Evolutionary conservation across 2,888 invertebrate species (phyloP), one percentile per base, ranked within the genome.

Genomic region (Anodontia alba): DNA sequence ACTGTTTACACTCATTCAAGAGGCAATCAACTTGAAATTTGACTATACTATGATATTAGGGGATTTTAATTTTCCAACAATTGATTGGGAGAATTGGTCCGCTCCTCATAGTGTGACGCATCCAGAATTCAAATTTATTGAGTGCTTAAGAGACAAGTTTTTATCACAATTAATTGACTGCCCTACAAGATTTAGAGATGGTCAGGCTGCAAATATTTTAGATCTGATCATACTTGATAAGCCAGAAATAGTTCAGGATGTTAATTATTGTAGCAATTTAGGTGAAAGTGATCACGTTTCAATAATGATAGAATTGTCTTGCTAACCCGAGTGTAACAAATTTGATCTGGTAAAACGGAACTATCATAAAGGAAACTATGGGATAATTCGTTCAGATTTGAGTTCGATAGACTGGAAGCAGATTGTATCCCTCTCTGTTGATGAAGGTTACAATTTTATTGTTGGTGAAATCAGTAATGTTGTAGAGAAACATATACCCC

Each of bases 121-220:
- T 66, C 66, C 66, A 36, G 66, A 66, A 15, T 66, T 66, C 31
- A 31, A 36, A 17, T 66, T 66, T 36, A 33, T 66, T 46, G 67
- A 67, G 33, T 38, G 67, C 5, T 23, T 67, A 23, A 3, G 36
- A 33, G 33, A 67, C n/a, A 67, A 67, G 31, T 31, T 67, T 12
- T 10, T 54, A n/a, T 54, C 54, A 8, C 54, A 54, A 26, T 26
- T 54, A 26, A n/a, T 54, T 20, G 23, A 54, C 10, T 29, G 26
- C 26, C 54, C 54, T 3, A 54, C 54, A 26, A 26, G 54, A 54
- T 54, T 23, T 15, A 54, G 54, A 26, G 54, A 54, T 5, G 54
- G 54, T 8, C 54, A 54, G 26, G 15, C 7, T 26, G 10, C 54
- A 23, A 54, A 54, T 54, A 26, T 26, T 54, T 26, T 54, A 26